Evolutionary conservation across 2,113 vertebrate genomes (phyloP).

Genomic region (Perca schrenkii): DNA sequence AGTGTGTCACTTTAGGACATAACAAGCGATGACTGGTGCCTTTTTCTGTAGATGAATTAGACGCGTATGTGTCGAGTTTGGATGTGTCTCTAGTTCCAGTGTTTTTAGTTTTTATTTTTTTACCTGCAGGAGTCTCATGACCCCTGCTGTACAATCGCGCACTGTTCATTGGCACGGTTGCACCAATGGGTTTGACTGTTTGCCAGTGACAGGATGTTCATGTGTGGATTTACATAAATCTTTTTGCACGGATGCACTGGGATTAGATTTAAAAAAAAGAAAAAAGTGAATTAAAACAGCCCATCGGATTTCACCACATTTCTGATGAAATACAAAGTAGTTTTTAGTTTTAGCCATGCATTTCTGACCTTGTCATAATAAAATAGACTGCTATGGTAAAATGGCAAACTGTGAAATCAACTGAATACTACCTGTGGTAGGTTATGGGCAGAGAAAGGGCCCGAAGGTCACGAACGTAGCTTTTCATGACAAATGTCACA

Average conservation of each 20-base stretch:
- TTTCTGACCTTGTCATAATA: not conserved
- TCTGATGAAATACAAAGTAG: not conserved
- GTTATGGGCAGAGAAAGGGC: no score
- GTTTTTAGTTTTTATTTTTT: not conserved
- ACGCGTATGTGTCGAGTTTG: not conserved
- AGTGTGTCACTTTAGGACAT: no score
- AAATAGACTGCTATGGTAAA: not conserved
- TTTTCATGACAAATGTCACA: not conserved
- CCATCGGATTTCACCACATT: not conserved
- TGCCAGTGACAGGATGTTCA: not conserved
- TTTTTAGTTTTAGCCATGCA: not conserved
- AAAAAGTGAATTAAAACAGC: not conserved
- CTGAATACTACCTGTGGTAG: no score
- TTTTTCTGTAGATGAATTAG: not conserved
- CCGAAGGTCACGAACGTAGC: not conserved
- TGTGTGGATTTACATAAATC: not conserved
- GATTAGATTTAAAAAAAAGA: not conserved
- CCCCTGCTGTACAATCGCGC: constrained; percentile 13
- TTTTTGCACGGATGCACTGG: not conserved
- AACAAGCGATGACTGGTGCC: not conserved
- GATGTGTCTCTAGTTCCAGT: not conserved
- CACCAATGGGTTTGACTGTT: not conserved
- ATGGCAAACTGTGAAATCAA: not conserved
- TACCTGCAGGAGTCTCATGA: constrained; percentile 24
- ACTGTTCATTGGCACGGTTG: not conserved